These are phyloP conservation scores for Naja naja DNA, from an alignment of 2,113 vertebrate species.

Conservation along the genomic window DNA sequence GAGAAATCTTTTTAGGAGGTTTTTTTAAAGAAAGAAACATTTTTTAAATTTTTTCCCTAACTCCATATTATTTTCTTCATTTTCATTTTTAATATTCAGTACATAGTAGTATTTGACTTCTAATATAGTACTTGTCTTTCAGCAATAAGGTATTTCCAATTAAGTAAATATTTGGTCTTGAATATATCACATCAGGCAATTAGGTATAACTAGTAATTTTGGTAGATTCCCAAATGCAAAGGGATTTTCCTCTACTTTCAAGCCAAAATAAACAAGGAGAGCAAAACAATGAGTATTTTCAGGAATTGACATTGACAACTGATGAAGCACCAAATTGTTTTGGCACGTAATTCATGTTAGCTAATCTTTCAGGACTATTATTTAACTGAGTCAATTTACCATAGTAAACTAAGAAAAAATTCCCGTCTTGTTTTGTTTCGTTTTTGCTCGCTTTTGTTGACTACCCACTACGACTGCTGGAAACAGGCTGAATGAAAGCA, in stretches of 20 bases:
- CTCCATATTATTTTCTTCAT: not conserved
- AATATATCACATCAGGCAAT: not conserved
- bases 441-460: not conserved
- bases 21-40: not conserved
- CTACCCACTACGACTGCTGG: not conserved
- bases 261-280: slow-evolving; percentile 21
- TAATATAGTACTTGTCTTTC: slow-evolving; percentile 17
- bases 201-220: slow-evolving; percentile 9
- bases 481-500: slow-evolving; percentile 18
- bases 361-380: not conserved
- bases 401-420: slow-evolving; percentile 21
- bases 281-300: not conserved
- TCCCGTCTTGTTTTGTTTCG: not conserved
- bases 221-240: not conserved
- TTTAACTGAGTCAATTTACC: slow-evolving; percentile 4
- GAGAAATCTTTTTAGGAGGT: not conserved
- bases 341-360: slow-evolving; percentile 10
- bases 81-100: not conserved
- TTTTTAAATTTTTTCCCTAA: not conserved
- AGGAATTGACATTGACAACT: not conserved
- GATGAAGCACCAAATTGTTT: not conserved
- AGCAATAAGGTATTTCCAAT: not conserved
- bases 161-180: not conserved
- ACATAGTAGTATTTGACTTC: slow-evolving; percentile 11
- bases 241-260: not conserved